phyloP scores from a whole-genome alignment of 2,888 invertebrate species.

The Macaria liturata region DNA sequence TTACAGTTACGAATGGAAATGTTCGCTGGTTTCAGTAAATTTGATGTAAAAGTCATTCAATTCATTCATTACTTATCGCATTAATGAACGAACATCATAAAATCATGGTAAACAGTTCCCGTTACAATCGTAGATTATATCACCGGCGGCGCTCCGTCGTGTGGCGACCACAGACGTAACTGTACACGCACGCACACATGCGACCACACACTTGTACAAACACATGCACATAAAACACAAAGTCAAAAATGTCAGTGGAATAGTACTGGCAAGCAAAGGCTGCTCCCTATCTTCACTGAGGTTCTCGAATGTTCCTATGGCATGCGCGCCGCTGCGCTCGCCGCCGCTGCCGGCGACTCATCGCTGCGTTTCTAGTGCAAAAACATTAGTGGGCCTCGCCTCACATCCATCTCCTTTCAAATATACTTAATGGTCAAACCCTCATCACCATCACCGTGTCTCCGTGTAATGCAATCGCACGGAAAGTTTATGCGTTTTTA shows the following conservation, averaged over 20 bases:
- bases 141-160: conserved; percentile 18
- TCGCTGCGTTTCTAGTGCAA: conserved; percentile 23
- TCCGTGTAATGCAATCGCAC: conserved; percentile 9
- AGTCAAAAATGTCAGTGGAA: conserved; percentile 68
- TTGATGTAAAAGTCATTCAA: too few species aligned
- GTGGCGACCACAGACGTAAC: conserved; percentile 19
- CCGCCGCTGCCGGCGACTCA: conserved; percentile 14
- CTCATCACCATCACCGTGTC: conserved; percentile 1
- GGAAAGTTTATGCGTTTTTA: conserved; percentile 33
- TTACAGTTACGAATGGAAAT: too few species aligned
- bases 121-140: conserved; percentile 23
- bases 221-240: conserved; percentile 46
- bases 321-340: conserved; percentile 29
- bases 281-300: conserved; percentile 39
- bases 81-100: conserved; percentile 3
- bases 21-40: too few species aligned
- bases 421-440: conserved; percentile 8
- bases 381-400: conserved; percentile 10
- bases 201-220: conserved; percentile 43
- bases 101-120: conserved; percentile 5
- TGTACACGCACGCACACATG: conserved; percentile 36
- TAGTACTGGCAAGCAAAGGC: conserved; percentile 55
- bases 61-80: too few species aligned
- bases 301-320: conserved; percentile 62
- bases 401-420: conserved; percentile 11